A percentile compares a stretch with the other conserved stretches of the same genome.
Evolutionary conservation across 2,113 vertebrate species (phyloP).

Genomic region (Xenus cinereus): DNA sequence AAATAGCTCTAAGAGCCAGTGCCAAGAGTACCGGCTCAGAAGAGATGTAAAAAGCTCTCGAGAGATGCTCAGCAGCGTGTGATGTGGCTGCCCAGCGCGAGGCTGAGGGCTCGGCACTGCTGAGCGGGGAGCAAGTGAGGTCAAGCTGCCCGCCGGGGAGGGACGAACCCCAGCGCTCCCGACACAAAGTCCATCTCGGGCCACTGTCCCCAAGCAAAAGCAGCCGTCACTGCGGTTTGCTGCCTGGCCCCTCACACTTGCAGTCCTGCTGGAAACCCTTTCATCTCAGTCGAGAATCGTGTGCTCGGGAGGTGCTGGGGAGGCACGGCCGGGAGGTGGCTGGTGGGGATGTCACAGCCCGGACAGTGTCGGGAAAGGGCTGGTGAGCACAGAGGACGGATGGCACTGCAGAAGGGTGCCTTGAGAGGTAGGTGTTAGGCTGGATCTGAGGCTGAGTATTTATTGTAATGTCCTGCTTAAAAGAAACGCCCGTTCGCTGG

Average conservation of each 20-base stretch:
- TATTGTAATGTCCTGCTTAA: background rate
- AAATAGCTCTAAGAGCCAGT: background rate
- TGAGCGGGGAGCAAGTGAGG: background rate
- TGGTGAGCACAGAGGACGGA: background rate
- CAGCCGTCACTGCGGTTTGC: fast-evolving
- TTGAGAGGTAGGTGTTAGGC: background rate
- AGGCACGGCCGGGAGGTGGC: fast-evolving
- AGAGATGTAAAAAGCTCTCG: background rate
- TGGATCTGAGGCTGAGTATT: background rate
- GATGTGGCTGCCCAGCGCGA: background rate
- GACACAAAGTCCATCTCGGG: background rate
- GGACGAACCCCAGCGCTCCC: fast-evolving
- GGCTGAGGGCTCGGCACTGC: background rate
- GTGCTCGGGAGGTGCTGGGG: background rate
- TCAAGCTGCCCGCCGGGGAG: background rate
- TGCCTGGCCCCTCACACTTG: fast-evolving
- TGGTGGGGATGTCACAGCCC: background rate
- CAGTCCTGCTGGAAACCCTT: background rate
- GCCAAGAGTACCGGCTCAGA: background rate
- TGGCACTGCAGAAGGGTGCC: background rate
- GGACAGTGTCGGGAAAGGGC: fast-evolving
- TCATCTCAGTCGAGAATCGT: fast-evolving
- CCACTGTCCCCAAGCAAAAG: background rate
- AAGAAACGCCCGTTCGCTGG: background rate
- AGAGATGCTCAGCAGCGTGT: background rate